phyloP scores from a whole-genome alignment of 2,113 vertebrate genomes.

The Bubo bubo region DNA sequence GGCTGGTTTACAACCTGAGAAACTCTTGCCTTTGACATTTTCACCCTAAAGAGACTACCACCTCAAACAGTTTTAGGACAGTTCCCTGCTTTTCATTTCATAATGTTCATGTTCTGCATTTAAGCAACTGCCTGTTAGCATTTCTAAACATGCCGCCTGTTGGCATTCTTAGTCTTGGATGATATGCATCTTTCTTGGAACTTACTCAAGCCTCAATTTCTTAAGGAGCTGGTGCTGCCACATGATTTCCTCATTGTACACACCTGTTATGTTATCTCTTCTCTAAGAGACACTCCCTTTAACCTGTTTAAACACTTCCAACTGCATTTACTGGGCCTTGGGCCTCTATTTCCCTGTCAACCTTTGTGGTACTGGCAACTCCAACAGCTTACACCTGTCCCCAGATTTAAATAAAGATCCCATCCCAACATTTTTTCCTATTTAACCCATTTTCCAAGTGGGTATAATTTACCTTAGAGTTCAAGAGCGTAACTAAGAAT shows the following conservation, averaged over 20 bases:
- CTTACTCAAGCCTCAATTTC: neutral
- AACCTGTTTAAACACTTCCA: neutral
- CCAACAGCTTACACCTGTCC: neutral
- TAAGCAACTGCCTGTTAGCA: neutral
- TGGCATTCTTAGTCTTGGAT: neutral
- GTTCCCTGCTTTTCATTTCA: neutral
- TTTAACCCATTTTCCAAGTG: neutral
- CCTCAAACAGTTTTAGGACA: neutral
- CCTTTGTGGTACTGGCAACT: neutral
- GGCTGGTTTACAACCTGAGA: neutral
- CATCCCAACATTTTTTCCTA: neutral
- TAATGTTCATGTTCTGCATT: accelerated
- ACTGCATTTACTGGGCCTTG: neutral
- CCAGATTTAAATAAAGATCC: neutral
- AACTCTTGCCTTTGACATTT: neutral
- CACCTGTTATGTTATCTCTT: neutral
- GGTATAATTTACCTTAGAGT: neutral
- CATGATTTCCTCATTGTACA: neutral
- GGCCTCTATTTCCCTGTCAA: neutral
- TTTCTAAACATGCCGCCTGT: neutral
- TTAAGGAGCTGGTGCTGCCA: neutral
- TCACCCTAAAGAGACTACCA: neutral
- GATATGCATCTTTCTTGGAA: neutral
- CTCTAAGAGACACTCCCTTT: neutral
- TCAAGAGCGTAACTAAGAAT: neutral